Base-by-base conservation (phyloP, 2,113 vertebrate genomes). In the Choloepus hoffmanni region DNA sequence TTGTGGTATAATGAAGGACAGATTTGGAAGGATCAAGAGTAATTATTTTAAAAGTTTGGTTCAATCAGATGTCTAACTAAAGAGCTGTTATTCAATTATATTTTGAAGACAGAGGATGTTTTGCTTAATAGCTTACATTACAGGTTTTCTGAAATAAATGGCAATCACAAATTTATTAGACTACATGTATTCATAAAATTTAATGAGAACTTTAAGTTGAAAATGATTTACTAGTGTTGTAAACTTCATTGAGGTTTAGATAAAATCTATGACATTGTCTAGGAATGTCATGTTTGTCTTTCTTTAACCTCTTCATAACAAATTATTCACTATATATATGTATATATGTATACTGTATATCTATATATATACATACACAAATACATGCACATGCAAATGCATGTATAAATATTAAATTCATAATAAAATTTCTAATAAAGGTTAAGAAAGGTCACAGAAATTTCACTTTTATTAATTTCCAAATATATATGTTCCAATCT, bases 291-390 rank as follows among this genome's bases (percentile, higher is more conserved):
- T 76, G 33, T 40, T 93, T 76, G 30, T 10, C 45, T 73, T 96
- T 60, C 85, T 85, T 96, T 90, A 81, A 62, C 28, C 18, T 89
- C 65, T 92, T 85, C 30, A 76, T 55, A 76, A 72, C 9, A 62
- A 73, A 58, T 30, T 60, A 24, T 40, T 23, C 53, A 58, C 28
- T 78, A 53, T 58, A 58, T 58, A 21, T 58, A 18, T 58, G 19
- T 55, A 55, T 55, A 16, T 55, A 55, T 55, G 55, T 58, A 18
- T 58, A 58, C 55, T 58, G 19, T 21, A 58, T 21, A 58, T 58
- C 19, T 58, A 50, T 50, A 67, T 62, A 92, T 16, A 76, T 14
- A 90, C 24, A 67, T 15, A 55, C 36, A 58, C 58, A 68, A 24
- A 85, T 21, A 65, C 5, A 87, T 5, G 72, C 28, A 90, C 7